Evolutionary conservation across 2,797 vertebrate genomes (phyloP).

Genomic region (Geotrypetes seraphini): DNA sequence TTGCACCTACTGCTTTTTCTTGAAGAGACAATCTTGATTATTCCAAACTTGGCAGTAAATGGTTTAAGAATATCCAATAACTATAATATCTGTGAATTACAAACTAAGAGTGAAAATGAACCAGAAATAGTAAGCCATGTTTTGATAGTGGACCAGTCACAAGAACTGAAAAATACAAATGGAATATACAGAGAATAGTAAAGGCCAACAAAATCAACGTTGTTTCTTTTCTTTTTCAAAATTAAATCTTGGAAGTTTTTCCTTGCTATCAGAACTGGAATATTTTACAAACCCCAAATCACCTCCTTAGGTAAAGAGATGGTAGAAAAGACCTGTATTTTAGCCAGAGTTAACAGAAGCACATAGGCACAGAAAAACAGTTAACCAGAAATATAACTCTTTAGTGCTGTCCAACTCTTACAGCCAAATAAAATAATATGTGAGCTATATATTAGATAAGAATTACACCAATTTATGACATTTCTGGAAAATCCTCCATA

Average conservation of each 20-base stretch:
- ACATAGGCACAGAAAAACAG: slow-evolving; percentile 23
- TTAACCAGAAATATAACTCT: slow-evolving; percentile 22
- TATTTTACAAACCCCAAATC: slow-evolving; percentile 15
- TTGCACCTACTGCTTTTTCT: too few species aligned
- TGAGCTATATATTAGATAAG: slow-evolving; percentile 28
- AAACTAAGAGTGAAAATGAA: too few species aligned
- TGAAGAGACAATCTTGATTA: too few species aligned
- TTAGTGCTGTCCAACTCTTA: slow-evolving; percentile 40
- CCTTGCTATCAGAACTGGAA: not conserved
- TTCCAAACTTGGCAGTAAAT: too few species aligned
- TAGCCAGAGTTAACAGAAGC: slow-evolving; percentile 35
- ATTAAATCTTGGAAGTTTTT: not conserved
- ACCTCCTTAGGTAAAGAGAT: slow-evolving; percentile 10
- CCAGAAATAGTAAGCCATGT: too few species aligned
- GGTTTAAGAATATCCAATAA: too few species aligned
- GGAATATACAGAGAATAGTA: too few species aligned
- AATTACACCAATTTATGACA: slow-evolving; percentile 29
- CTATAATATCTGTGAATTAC: too few species aligned
- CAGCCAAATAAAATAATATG: slow-evolving; percentile 20
- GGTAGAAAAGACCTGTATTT: slow-evolving; percentile 23
- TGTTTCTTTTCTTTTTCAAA: slow-evolving; percentile 11
- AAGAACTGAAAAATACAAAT: too few species aligned
- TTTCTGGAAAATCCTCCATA: slow-evolving; percentile 14
- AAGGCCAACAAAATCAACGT: slow-evolving; percentile 9
- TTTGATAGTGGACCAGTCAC: too few species aligned